Conservation (phyloP, 2,797 vertebrate genomes). For the Mastacembelus armatus region DNA sequence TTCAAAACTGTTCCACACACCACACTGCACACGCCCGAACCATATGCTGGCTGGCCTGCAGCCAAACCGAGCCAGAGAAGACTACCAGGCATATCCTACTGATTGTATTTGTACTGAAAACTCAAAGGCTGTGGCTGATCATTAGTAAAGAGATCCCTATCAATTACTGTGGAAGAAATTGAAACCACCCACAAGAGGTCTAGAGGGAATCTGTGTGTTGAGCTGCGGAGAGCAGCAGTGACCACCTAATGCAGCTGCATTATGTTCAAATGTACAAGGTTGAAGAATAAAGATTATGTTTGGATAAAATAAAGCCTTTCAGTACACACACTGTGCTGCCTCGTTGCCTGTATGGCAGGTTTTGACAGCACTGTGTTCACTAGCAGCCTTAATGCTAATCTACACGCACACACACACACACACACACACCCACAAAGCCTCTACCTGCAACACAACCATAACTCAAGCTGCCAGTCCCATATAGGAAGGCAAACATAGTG, state of each 20-base stretch:
- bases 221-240: slow-evolving; percentile 14
- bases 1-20: slow-evolving; percentile 55
- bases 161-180: slow-evolving; percentile 68
- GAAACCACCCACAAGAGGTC: slow-evolving; percentile 56
- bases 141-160: slow-evolving; percentile 77
- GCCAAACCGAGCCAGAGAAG: slow-evolving; percentile 56
- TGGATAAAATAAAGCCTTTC: neutral
- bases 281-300: slow-evolving; percentile 17
- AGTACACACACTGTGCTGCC: neutral
- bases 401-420: neutral
- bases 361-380: slow-evolving; percentile 1
- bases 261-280: neutral
- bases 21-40: slow-evolving; percentile 39
- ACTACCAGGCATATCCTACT: slow-evolving; percentile 55
- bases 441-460: slow-evolving; percentile 51
- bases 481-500: slow-evolving; percentile 60
- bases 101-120: slow-evolving; percentile 52
- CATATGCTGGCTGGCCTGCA: slow-evolving; percentile 68
- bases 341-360: neutral
- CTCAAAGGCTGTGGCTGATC: slow-evolving; percentile 65
- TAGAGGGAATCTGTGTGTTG: slow-evolving; percentile 36
- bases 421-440: slow-evolving; percentile 20
- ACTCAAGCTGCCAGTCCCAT: slow-evolving; percentile 58
- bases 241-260: slow-evolving; percentile 14
- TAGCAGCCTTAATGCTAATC: slow-evolving; percentile 13